Evolutionary conservation across 1,140 invertebrate species (phyloP).

Genomic region (Ceratina japonica): DNA sequence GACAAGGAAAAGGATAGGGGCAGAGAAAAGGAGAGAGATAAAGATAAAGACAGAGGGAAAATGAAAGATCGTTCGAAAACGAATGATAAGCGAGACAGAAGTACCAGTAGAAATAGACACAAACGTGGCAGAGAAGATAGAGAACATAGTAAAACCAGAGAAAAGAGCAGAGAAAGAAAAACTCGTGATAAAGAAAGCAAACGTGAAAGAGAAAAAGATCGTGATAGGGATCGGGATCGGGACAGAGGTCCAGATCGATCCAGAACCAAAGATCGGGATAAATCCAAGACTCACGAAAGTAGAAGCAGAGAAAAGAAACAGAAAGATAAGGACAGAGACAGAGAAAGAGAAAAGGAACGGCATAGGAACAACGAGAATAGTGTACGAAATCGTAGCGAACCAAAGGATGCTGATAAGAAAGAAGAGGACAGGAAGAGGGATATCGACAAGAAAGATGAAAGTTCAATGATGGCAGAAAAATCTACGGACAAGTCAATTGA

Average conservation of each 20-base stretch:
- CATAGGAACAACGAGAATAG: conserved; percentile 59
- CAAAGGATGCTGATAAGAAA: conserved; percentile 64
- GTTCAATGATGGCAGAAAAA: conserved; percentile 14
- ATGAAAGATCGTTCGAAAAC: conserved; percentile 58
- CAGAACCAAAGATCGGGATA: conserved; percentile 65
- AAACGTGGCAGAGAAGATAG: conserved; percentile 62
- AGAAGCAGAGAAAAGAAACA: conserved; percentile 50
- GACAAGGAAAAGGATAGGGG: conserved; percentile 54
- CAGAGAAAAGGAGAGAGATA: conserved; percentile 51
- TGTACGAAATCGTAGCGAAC: conserved; percentile 54
- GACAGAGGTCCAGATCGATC: conserved; percentile 62
- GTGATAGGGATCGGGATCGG: conserved; percentile 68
- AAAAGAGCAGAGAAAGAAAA: conserved; percentile 72
- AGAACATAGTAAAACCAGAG: conserved; percentile 66
- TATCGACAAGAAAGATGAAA: conserved; percentile 67
- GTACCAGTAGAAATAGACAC: conserved; percentile 68
- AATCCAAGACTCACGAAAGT: conserved; percentile 61
- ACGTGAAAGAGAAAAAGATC: conserved; percentile 68
- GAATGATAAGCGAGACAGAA: conserved; percentile 64
- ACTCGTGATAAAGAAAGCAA: conserved; percentile 70
- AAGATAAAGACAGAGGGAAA: conserved; percentile 39
- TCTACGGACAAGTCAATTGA: conserved; percentile 70
- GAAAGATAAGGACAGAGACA: conserved; percentile 55
- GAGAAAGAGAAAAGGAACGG: conserved; percentile 65
- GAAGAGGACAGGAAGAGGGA: conserved; percentile 62